Percentiles rank a stretch among this genome's conserved stretches.
These are phyloP conservation scores for Drosophila ogumai DNA, from an alignment of 1,140 invertebrate species.

Conservation along the genomic window DNA sequence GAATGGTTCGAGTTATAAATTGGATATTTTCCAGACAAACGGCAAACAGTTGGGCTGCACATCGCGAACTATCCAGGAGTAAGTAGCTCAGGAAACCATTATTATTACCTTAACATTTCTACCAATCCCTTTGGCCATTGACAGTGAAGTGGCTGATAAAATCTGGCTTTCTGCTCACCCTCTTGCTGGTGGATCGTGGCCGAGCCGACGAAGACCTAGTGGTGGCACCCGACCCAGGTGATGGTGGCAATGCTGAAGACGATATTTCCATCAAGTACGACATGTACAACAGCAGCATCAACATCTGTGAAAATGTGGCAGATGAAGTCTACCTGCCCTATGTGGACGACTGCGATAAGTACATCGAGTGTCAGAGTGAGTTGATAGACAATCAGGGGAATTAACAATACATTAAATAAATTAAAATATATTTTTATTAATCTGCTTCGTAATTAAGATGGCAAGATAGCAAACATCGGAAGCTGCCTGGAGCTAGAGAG, in stretches of 20 bases:
- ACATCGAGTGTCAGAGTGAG: slow-evolving; percentile 44
- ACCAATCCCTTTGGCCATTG: not conserved
- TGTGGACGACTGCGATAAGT: slow-evolving; percentile 44
- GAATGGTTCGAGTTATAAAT: slow-evolving; percentile 54
- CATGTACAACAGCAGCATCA: slow-evolving; percentile 35
- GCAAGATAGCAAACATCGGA: not conserved
- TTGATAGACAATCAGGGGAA: not conserved
- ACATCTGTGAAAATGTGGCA: slow-evolving; percentile 54
- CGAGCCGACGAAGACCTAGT: slow-evolving; percentile 19
- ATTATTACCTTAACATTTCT: too few relatives aligned
- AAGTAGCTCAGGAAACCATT: slow-evolving; percentile 8
- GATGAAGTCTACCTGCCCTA: slow-evolving; percentile 42
- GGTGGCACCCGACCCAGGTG: slow-evolving; percentile 41
- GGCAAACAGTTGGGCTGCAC: slow-evolving; percentile 36
- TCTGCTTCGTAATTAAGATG: not conserved
- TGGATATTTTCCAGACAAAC: slow-evolving; percentile 1
- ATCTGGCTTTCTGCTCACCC: slow-evolving; percentile 20
- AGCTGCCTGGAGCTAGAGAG: slow-evolving; percentile 11
- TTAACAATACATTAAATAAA: not conserved
- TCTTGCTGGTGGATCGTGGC: slow-evolving; percentile 7
- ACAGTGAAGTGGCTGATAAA: slow-evolving; percentile 52
- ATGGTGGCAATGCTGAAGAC: not conserved
- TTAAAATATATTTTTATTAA: not conserved
- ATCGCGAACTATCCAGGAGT: slow-evolving; percentile 49
- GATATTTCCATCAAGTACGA: slow-evolving; percentile 10